Evolutionary conservation across 2,113 vertebrate genomes (phyloP).

Genomic region (Salvelinus namaycush): DNA sequence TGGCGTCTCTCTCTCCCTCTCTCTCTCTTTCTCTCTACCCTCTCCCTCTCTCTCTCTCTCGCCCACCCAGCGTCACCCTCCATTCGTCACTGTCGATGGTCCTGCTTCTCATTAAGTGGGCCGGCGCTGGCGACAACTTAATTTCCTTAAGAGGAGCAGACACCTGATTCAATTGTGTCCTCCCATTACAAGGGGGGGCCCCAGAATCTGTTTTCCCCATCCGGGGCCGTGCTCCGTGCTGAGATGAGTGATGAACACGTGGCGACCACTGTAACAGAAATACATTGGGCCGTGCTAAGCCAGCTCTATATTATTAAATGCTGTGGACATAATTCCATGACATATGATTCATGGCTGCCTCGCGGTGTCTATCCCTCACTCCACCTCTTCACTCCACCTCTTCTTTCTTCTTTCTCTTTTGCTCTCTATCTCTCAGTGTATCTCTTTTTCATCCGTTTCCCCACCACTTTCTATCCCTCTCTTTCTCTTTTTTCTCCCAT

Average conservation of each 20-base stretch:
- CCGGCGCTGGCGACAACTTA: conserved; percentile 90
- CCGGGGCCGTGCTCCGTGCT: conserved; percentile 47
- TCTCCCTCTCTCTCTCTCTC: conserved; percentile 72
- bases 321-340: conserved; percentile 76
- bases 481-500: background rate
- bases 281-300: conserved; percentile 30
- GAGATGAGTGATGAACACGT: conserved; percentile 77
- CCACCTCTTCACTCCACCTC: conserved; percentile 43
- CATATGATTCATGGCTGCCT: conserved; percentile 74
- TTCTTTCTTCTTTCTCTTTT: background rate
- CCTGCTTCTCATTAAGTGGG: conserved; percentile 94
- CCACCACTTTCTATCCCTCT: background rate
- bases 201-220: conserved; percentile 77
- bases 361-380: conserved; percentile 54
- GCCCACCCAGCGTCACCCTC: conserved; percentile 83
- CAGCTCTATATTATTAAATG: conserved; percentile 85
- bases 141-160: conserved; percentile 99
- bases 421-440: too few relatives aligned
- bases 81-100: conserved; percentile 93
- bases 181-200: conserved; percentile 74
- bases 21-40: conserved; percentile 59
- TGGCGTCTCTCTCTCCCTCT: conserved; percentile 76
- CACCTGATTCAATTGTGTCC: conserved; percentile 96
- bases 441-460: background rate
- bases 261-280: conserved; percentile 69